Evolutionary conservation across 2,888 invertebrate genomes (phyloP).

Genomic region (Byasa hedistus): DNA sequence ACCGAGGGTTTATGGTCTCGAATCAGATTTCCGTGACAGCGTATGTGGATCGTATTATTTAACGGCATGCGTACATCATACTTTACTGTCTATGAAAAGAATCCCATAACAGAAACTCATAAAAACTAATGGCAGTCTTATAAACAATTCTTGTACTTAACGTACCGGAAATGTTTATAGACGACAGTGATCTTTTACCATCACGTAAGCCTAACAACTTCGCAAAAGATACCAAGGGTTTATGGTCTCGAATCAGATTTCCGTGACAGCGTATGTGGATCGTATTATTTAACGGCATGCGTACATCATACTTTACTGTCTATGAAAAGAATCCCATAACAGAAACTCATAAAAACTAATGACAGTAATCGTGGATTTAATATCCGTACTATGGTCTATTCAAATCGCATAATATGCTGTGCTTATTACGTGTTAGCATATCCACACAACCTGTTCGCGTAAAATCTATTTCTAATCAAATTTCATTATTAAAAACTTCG

Average conservation of each 20-base stretch:
- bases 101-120: conserved; percentile 7
- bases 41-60: conserved; percentile 21
- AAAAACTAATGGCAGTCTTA: not conserved
- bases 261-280: conserved; percentile 13
- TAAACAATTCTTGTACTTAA: not conserved
- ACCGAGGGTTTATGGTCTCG: conserved; percentile 21
- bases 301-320: not conserved
- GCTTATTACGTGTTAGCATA: not conserved
- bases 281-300: conserved; percentile 21
- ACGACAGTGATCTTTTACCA: too few species aligned
- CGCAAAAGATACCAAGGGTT: conserved; percentile 17
- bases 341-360: conserved; percentile 11
- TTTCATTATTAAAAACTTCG: not conserved
- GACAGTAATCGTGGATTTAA: conserved; percentile 16
- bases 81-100: not conserved
- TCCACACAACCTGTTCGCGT: not conserved
- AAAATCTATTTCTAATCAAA: not conserved
- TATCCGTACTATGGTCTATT: conserved; percentile 3
- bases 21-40: conserved; percentile 12
- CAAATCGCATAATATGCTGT: conserved; percentile 6
- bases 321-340: conserved; percentile 11
- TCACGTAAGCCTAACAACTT: not conserved
- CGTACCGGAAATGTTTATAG: not conserved
- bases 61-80: conserved; percentile 7
- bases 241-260: conserved; percentile 19